Evolutionary conservation across 2,113 vertebrate species (phyloP), one percentile per base, ranked within the genome.

Genomic region (Entomyzon cyanotis): DNA sequence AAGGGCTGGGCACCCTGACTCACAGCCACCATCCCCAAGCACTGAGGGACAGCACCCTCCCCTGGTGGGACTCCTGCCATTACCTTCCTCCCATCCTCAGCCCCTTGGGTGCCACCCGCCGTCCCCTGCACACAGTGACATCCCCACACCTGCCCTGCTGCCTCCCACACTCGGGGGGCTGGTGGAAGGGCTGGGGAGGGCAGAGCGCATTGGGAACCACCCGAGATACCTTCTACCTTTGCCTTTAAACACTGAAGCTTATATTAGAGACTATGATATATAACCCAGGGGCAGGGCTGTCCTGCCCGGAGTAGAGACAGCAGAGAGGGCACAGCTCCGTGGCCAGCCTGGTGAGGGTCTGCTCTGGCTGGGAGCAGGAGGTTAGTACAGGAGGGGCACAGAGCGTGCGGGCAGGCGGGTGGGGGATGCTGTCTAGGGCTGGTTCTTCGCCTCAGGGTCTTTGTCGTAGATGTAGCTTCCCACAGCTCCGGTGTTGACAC

Each of bases 391-490:
- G 90, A 9, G 87, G 91, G 92, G 60, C 85, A 79, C 84, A 63
- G 92, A 93, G 93, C 24, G 50, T 63, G 87, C 24, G 0, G 93
- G 67, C 15, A 2, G 62, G 12, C 0, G 4, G 75, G 50, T 10
- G 5, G 27, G 19, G 23, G 30, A 84, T 0, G 0, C 76, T 3
- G 2, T 31, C 98, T 98, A 99, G 80, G 98, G 99, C 97, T 99
- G 98, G 84, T 98, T 98, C 96, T 98, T 99, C 1, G 97, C 97
- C 86, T 98, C 99, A 0, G 98, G 98, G 89, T 99, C 99, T 98
- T 98, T 99, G 69, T 99, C 99, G 1, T 99, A 99, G 98, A 99
- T 98, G 98, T 99, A 99, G 97, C 99, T 99, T 93, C 99, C 99
- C 86, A 99, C 99, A 1, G 98, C 99, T 24, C 99, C 99, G 1